These are phyloP conservation scores for Triplophysa yarkandensis DNA, from an alignment of 2,797 vertebrate species.

Conservation along the genomic window DNA sequence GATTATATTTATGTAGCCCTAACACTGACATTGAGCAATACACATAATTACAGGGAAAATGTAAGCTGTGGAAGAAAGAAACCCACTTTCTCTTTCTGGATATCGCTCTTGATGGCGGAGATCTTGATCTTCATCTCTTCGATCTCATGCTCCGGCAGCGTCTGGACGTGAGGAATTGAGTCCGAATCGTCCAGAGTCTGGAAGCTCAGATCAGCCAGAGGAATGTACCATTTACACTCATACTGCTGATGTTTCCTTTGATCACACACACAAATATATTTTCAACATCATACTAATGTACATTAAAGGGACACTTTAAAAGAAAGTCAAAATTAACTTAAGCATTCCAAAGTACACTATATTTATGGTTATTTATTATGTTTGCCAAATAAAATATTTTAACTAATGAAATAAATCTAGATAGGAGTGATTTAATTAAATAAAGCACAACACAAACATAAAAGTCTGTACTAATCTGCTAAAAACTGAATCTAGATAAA, in stretches of 20 bases:
- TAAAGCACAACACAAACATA: not conserved
- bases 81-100: conserved; percentile 93
- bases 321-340: no score
- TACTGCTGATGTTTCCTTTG: conserved; percentile 94
- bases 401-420: not conserved
- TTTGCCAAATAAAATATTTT: not conserved
- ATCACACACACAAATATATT: conserved; percentile 5
- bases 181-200: conserved; percentile 91
- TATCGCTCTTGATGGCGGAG: conserved; percentile 91
- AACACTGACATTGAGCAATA: no score
- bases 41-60: not conserved
- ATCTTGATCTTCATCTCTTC: conserved; percentile 99
- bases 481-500: conserved; percentile 19
- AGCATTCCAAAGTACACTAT: no score
- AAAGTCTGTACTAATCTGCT: not conserved
- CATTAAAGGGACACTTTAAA: no score
- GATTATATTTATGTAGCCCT: no score
- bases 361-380: no score
- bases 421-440: no score
- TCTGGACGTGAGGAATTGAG: conserved; percentile 86
- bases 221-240: conserved; percentile 98
- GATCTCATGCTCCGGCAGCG: conserved; percentile 91
- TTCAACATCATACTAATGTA: not conserved
- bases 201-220: conserved; percentile 91
- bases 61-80: not conserved